Conservation (phyloP, 2,113 vertebrate genomes). For the Prolemur simus region DNA sequence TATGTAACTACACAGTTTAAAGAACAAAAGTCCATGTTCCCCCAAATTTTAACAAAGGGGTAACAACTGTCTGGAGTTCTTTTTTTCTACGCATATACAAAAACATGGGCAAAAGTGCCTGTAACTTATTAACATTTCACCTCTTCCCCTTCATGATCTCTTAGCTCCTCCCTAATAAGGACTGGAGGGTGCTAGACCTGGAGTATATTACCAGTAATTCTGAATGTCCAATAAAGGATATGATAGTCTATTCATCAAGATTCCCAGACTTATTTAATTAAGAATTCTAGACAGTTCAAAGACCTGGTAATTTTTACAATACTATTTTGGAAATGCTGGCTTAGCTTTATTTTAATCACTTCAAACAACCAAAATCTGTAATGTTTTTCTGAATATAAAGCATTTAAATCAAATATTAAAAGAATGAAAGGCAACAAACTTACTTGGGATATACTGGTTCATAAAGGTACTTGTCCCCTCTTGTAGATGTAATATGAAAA, state of each 20-base stretch:
- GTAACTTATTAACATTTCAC: neutral
- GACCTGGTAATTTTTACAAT: conserved; percentile 10
- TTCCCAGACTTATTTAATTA: neutral
- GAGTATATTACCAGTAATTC: neutral
- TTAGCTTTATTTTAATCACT: conserved; percentile 35
- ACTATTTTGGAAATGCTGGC: neutral
- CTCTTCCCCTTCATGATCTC: neutral
- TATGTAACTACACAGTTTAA: neutral
- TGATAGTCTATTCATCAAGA: neutral
- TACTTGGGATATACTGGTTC: conserved; percentile 97
- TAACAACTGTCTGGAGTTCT: neutral
- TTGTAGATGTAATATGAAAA: conserved; percentile 91
- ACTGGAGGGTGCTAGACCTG: neutral
- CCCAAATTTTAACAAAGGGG: neutral
- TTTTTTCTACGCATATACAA: neutral
- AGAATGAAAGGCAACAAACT: conserved; percentile 81
- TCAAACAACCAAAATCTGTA: conserved; percentile 18
- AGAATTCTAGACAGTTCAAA: conserved; percentile 41
- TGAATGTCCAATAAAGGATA: conserved; percentile 24
- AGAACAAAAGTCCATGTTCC: neutral
- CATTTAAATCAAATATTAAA: conserved; percentile 33
- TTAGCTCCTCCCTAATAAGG: neutral
- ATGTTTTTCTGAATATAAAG: neutral
- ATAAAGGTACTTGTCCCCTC: conserved; percentile 95
- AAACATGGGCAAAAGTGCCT: neutral